Evolutionary conservation across 2,888 invertebrate species (phyloP).

Genomic region (Odontomyia ornata): DNA sequence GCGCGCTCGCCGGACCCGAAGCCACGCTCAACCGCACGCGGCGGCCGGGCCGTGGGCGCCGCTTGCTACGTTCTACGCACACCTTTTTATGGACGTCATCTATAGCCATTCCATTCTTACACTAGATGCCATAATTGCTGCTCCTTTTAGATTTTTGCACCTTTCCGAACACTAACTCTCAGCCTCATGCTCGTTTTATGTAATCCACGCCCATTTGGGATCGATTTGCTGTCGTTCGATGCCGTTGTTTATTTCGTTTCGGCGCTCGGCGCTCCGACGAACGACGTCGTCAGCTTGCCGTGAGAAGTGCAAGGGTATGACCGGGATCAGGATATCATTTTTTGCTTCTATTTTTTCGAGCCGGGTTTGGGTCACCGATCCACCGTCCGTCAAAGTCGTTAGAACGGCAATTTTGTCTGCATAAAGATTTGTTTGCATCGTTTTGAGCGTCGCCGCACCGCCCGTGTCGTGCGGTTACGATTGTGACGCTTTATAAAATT

Average conservation of each 20-base stretch:
- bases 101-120: constrained; percentile 49
- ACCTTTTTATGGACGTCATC: constrained; percentile 46
- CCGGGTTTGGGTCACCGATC: constrained; percentile 35
- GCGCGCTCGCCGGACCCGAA: too few species aligned
- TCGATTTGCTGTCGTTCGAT: constrained; percentile 42
- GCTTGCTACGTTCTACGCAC: constrained; percentile 40
- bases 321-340: not conserved
- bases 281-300: not conserved
- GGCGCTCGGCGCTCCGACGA: not conserved
- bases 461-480: constrained; percentile 34
- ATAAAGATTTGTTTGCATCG: constrained; percentile 43
- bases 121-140: constrained; percentile 45
- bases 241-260: constrained; percentile 6
- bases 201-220: constrained; percentile 52
- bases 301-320: not conserved
- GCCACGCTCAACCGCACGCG: too few species aligned
- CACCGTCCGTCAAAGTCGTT: constrained; percentile 39
- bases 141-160: constrained; percentile 50
- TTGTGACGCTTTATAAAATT: constrained; percentile 39
- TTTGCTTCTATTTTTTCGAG: too few species aligned
- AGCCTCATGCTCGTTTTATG: constrained; percentile 45
- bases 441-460: constrained; percentile 35
- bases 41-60: not conserved
- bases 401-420: constrained; percentile 41
- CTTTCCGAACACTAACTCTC: constrained; percentile 37